A percentile compares a stretch with the other conserved stretches of the same genome.
Conservation (phyloP, 2,113 vertebrate genomes). For the Anarrhichthys ocellatus region DNA sequence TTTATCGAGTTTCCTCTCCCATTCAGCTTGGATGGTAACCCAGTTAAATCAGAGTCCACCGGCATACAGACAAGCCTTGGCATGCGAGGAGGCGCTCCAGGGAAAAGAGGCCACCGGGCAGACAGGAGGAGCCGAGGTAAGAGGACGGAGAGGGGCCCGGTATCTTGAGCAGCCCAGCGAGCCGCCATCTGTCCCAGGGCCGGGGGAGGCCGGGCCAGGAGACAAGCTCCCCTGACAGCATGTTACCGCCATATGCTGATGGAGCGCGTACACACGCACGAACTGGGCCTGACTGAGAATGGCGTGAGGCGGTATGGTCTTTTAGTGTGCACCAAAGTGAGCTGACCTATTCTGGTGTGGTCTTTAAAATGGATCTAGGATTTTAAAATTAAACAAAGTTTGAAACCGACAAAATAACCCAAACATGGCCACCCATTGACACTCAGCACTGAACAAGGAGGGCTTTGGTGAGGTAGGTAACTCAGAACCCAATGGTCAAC, state of each 20-base stretch:
- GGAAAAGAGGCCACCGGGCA: constrained; percentile 45
- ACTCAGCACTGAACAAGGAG: not conserved
- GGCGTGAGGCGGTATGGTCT: constrained; percentile 35
- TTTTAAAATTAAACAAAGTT: too few species aligned
- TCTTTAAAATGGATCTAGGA: not conserved
- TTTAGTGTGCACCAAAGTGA: constrained; percentile 35
- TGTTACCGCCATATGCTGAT: constrained; percentile 87
- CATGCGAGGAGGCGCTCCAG: constrained; percentile 32
- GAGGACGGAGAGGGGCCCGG: constrained; percentile 23
- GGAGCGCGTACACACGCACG: constrained; percentile 51
- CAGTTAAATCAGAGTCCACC: constrained; percentile 45
- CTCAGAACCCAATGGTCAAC: not conserved
- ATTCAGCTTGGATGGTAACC: constrained; percentile 42
- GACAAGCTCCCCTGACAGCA: constrained; percentile 85
- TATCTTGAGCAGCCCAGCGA: constrained; percentile 82
- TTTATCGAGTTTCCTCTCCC: constrained; percentile 19
- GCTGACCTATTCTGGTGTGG: constrained; percentile 44
- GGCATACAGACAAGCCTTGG: constrained; percentile 43
- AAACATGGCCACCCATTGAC: too few species aligned
- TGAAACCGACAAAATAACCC: too few species aligned
- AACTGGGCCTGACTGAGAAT: constrained; percentile 34
- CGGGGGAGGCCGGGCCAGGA: constrained; percentile 81
- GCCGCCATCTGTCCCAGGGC: constrained; percentile 89
- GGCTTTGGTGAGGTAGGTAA: not conserved
- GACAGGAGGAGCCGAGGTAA: constrained; percentile 67